These are phyloP conservation scores for Plusia festucae DNA, from an alignment of 2,888 invertebrate species.

Conservation along the genomic window DNA sequence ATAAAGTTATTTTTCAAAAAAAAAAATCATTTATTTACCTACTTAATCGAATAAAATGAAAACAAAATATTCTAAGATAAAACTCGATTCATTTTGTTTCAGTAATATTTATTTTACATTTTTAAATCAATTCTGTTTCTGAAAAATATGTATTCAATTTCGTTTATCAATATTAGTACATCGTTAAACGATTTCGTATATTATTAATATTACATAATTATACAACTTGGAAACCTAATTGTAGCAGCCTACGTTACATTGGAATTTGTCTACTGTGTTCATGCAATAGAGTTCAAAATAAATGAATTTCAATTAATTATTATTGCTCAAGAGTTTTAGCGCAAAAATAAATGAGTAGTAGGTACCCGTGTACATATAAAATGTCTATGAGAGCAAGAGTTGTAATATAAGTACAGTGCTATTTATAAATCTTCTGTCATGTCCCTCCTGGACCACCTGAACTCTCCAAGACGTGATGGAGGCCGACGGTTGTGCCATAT, in stretches of 20 bases:
- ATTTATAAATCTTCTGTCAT: constrained; percentile 1
- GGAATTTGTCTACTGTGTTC: not conserved
- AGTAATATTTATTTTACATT: not conserved
- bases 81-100: not conserved
- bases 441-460: too few relatives aligned
- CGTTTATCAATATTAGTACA: not conserved
- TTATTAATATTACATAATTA: not conserved
- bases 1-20: not conserved
- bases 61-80: constrained; percentile 9
- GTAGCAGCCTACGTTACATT: not conserved
- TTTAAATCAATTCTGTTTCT: not conserved
- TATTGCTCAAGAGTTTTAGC: not conserved
- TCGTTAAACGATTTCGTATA: not conserved
- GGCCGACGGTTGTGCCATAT: too few relatives aligned
- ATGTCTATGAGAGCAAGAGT: not conserved
- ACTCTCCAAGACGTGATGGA: too few relatives aligned
- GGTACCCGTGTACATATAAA: not conserved
- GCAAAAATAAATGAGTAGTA: constrained; percentile 2
- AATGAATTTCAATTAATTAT: not conserved
- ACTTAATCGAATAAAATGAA: constrained; percentile 7
- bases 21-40: not conserved
- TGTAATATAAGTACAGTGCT: not conserved
- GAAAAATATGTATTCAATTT: not conserved
- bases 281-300: not conserved
- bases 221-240: not conserved